Percentiles rank a stretch among this genome's conserved stretches.
Conservation (phyloP, 2,888 invertebrate species). For the Parochlus steinenii region DNA sequence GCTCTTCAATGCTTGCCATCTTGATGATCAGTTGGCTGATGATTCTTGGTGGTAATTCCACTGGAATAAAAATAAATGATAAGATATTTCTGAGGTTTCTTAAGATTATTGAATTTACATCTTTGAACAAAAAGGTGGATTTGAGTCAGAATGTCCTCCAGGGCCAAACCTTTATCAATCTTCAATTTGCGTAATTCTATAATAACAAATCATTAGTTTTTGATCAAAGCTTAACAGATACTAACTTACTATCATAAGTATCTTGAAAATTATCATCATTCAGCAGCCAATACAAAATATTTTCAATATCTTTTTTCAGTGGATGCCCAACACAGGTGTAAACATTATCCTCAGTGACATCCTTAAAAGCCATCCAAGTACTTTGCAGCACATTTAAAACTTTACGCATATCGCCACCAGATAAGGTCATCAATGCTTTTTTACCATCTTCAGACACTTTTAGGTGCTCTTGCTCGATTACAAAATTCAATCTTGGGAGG, state of each 20-base stretch:
- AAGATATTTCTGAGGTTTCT: background rate
- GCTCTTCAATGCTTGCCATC: conserved; percentile 78
- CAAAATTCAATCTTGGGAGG: conserved; percentile 68
- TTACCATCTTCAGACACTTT: conserved; percentile 74
- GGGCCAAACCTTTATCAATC: conserved; percentile 74
- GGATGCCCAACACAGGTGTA: conserved; percentile 98
- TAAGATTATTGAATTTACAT: conserved; percentile 40
- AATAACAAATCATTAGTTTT: conserved; percentile 8
- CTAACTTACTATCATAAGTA: conserved; percentile 65
- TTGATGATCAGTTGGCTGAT: conserved; percentile 64
- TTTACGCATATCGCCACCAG: conserved; percentile 95
- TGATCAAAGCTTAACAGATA: conserved; percentile 14
- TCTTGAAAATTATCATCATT: conserved; percentile 59
- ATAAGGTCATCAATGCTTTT: conserved; percentile 71
- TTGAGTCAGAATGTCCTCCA: conserved; percentile 86
- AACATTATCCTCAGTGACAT: conserved; percentile 74
- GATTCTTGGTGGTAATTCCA: conserved; percentile 70
- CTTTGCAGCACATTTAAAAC: conserved; percentile 94
- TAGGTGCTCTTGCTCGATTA: conserved; percentile 71
- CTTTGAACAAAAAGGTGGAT: conserved; percentile 73
- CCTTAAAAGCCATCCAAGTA: conserved; percentile 81
- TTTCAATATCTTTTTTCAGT: conserved; percentile 69
- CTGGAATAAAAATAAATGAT: conserved; percentile 35
- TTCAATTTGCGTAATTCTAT: conserved; percentile 69
- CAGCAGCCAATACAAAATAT: conserved; percentile 72